phyloP scores from a whole-genome alignment of 2,888 invertebrate genomes.

The Synanthedon tipuliformis region DNA sequence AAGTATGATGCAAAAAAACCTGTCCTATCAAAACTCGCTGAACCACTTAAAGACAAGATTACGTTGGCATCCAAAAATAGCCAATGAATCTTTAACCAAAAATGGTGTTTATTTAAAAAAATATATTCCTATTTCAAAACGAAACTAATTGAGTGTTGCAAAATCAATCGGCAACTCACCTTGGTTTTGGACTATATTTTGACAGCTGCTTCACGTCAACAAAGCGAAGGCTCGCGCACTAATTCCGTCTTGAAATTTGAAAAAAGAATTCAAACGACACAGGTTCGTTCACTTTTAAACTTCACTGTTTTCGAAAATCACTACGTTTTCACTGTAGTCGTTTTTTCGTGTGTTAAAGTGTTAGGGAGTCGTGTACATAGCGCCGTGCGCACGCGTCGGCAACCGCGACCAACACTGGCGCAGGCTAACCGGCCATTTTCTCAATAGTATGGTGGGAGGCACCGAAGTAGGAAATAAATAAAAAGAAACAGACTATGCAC shows the following conservation, averaged over 20 bases:
- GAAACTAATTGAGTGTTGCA: not conserved
- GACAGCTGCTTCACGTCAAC: slow-evolving; percentile 51
- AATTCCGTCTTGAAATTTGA: slow-evolving; percentile 5
- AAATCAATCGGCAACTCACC: slow-evolving; percentile 27
- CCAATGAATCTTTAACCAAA: slow-evolving; percentile 5
- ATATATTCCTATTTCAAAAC: not conserved
- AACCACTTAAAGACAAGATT: slow-evolving; percentile 8
- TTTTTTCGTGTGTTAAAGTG: slow-evolving; percentile 11
- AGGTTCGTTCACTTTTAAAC: slow-evolving; percentile 1
- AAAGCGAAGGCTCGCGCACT: slow-evolving; percentile 38
- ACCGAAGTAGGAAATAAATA: slow-evolving; percentile 49
- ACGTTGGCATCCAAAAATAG: slow-evolving; percentile 10
- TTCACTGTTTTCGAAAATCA: slow-evolving; percentile 15
- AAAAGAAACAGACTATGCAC: slow-evolving; percentile 25
- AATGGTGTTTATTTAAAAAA: not conserved
- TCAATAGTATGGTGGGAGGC: slow-evolving; percentile 41
- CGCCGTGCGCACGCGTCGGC: slow-evolving; percentile 44
- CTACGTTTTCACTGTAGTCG: slow-evolving; percentile 14
- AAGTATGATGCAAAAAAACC: slow-evolving; percentile 7
- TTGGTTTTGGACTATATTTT: slow-evolving; percentile 48
- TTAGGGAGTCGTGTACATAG: slow-evolving; percentile 5
- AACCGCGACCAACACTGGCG: slow-evolving; percentile 53
- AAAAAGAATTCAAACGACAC: not conserved
- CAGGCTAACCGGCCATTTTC: slow-evolving; percentile 45
- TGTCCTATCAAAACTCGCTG: slow-evolving; percentile 10